A percentile compares a stretch with the other conserved stretches of the same genome.
Conservation (phyloP, 1,140 invertebrate species). For the Geopemphigus sp. region DNA sequence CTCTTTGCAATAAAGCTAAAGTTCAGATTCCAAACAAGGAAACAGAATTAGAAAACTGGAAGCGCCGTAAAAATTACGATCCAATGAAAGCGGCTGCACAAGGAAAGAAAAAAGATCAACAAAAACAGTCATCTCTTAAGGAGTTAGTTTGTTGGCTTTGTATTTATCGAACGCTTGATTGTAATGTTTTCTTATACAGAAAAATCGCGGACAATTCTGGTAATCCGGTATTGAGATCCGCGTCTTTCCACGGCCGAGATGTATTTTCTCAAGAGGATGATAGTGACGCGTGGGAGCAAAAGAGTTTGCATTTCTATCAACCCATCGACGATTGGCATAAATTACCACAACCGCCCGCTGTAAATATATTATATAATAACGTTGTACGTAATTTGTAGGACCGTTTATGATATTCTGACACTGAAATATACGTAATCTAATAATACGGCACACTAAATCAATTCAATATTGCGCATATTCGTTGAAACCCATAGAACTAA, state of each 20-base stretch:
- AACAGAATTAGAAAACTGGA: constrained; percentile 89
- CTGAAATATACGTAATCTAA: too few species aligned
- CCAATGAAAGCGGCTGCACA: constrained; percentile 83
- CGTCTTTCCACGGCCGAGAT: constrained; percentile 59
- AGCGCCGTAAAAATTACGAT: constrained; percentile 84
- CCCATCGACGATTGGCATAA: constrained; percentile 40
- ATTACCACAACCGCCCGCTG: constrained; percentile 41
- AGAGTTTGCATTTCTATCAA: constrained; percentile 27
- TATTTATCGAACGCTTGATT: not conserved
- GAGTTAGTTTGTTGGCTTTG: constrained; percentile 21
- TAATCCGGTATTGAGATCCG: constrained; percentile 59
- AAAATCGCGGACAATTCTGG: constrained; percentile 54
- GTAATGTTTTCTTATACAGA: not conserved
- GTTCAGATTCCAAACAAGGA: constrained; percentile 58
- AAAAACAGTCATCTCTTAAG: constrained; percentile 50
- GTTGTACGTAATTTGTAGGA: not conserved
- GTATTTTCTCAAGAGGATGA: constrained; percentile 54
- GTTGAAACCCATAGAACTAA: too few species aligned
- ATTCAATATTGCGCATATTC: too few species aligned
- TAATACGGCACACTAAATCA: too few species aligned
- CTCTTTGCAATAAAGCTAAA: constrained; percentile 32
- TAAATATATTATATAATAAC: not conserved
- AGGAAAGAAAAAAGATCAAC: constrained; percentile 58
- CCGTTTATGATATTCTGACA: not conserved
- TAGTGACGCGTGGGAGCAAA: constrained; percentile 41